Base-by-base conservation (phyloP, 2,113 vertebrate genomes). In the Deroptyus accipitrinus region DNA sequence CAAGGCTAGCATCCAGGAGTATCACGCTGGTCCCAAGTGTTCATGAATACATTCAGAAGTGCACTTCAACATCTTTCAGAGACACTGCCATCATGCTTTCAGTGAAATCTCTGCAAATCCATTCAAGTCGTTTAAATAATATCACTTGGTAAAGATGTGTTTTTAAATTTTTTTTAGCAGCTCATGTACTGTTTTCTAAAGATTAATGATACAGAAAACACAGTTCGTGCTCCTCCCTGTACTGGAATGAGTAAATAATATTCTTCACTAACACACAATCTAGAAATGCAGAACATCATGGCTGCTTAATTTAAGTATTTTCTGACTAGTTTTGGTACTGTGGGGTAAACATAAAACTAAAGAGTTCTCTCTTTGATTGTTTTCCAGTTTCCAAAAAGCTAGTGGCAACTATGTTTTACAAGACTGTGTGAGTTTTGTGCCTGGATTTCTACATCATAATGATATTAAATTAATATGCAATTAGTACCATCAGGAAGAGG, bases 61-160 rank as follows among this genome's bases (percentile, higher is more conserved):
- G 55, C 23, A n/a, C 16, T 86, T 75, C 73, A 88, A 51, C 64
- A 64, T 91, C 48, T 67, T 95, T 75, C 68, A 88, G 83, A 75
- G 54, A 59, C 17, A 30, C 18, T 86, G 54, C 44, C 46, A 39
- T 86, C 74, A 46, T 35, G 30, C 42, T 67, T 92, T 94, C 37
- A 49, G 17, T n/a, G 42, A 95, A 85, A 85, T 42, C 27, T 85
- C 81, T 82, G 37, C 28, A 85, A 87, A 7, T 64, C 61, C 83
- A 57, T 87, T 90, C 66, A 87, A 95, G 88, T 44, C 82, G 90
- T 74, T 68, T 92, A 94, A 96, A 97, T 69, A 95, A 95, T n/a
- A 16, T 87, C 55, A 85, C 35, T 87, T 74, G 86, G n/a, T 91
- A 93, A 92, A 85, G 13, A 67, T 17, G 8, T 10, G 6, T 6